Conservation (phyloP, 2,888 invertebrate genomes). For the Protonemura montana region DNA sequence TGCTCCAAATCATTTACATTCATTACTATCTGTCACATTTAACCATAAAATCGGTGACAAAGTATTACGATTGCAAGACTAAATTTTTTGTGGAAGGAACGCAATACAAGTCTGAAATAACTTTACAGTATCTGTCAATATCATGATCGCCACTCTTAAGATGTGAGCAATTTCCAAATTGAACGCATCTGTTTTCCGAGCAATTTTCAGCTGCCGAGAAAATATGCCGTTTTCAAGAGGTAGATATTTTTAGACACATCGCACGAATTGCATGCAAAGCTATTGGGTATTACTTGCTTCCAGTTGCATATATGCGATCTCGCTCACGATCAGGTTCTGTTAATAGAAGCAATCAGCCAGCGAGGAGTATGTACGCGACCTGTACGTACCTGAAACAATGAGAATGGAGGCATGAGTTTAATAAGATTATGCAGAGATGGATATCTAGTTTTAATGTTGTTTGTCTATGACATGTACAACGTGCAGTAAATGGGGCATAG, state of each 20-base stretch:
- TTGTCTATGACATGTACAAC: not conserved
- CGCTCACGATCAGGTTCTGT: no score
- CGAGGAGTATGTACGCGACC: not conserved
- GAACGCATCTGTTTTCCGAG: not conserved
- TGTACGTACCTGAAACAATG: not conserved
- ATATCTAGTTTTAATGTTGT: not conserved
- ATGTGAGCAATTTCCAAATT: not conserved
- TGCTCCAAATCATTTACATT: not conserved
- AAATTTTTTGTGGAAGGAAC: no score
- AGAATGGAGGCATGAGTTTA: not conserved
- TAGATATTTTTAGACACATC: not conserved
- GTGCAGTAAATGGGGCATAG: not conserved
- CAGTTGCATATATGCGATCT: no score
- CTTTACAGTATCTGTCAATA: not conserved
- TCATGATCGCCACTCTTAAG: not conserved
- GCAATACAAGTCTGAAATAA: no score
- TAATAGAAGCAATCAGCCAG: no score
- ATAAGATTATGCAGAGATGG: not conserved
- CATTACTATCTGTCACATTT: constrained; percentile 8
- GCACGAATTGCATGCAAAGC: not conserved
- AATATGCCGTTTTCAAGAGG: not conserved
- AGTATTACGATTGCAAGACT: no score
- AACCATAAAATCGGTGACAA: not conserved
- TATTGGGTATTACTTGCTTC: not conserved
- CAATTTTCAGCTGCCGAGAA: not conserved